phyloP scores from a whole-genome alignment of 35 echinoderm and acorn worm species.

The Strongylocentrotus purpuratus region DNA sequence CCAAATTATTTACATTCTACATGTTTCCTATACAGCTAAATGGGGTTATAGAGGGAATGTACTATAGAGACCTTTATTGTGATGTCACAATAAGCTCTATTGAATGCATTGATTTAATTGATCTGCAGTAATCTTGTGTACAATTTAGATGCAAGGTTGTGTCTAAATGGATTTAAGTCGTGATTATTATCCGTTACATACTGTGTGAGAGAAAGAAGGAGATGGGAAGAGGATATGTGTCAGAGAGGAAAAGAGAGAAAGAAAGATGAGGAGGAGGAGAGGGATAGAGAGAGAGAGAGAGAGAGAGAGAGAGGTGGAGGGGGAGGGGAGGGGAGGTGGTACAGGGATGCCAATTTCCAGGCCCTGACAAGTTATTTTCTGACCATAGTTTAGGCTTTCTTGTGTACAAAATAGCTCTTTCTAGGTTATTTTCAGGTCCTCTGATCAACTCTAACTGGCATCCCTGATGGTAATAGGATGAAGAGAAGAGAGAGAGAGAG shows the following conservation, averaged over 20 bases:
- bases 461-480: no score
- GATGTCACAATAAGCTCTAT: neutral
- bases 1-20: neutral
- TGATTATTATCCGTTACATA: neutral
- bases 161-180: neutral
- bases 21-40: neutral
- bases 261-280: neutral
- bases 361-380: no score
- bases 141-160: neutral
- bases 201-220: neutral
- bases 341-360: no score
- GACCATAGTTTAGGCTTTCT: no score
- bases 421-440: no score
- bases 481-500: slow-evolving; percentile 1
- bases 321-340: neutral
- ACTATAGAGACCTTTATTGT: neutral
- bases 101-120: slow-evolving; percentile 19
- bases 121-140: neutral
- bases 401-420: no score
- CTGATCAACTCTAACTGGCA: no score
- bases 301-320: neutral
- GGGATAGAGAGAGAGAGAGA: neutral
- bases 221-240: neutral
- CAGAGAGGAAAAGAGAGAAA: neutral
- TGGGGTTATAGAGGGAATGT: neutral